Base-by-base conservation (phyloP, 2,797 vertebrate species). In the Botia almorhae region DNA sequence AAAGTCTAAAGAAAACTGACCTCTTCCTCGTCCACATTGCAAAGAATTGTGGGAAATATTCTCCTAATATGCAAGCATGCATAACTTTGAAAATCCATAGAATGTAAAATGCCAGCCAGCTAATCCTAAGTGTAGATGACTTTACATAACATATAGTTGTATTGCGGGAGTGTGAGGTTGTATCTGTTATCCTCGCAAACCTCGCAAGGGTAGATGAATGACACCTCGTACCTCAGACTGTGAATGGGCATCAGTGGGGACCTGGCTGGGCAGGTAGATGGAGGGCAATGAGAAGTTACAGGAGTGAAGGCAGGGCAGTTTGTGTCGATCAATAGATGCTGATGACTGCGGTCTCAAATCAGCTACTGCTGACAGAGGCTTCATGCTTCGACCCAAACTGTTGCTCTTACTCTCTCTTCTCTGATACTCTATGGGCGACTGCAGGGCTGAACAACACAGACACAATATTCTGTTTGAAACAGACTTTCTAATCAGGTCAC, bases 401-500 rank as follows among this genome's bases (percentile, higher is more conserved):
- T 96, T 97, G 84, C 96, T 96, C 88, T 97, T 96, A 89, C 94
- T 96, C 87, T 98, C 96, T 19, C 94, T 90, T 33, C 96, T 94
- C 90, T 97, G 96, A 92, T 98, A 98, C 87, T 97, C 96, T 61
- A 98, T 98, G 36, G 97, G 97, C 0, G 96, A 98, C 90, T 97
- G 96, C 88, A 97, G 88, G 77, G 97, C 97, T 98, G 88, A 56
- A 71, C 84, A 2, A 84, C 36, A 56, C 13, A 76, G 64, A 21
- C 36, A 39, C 11, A 61, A 14, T 21, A 11, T 58, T 14, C 4
- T 29, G 21, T 2, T 12, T 26, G 21, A 61, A 61, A 61, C 11
- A 8, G 51, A 55, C 5, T 55, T 55, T n/a, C 6, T n/a, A n/a
- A n/a, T n/a, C n/a, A n/a, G n/a, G n/a, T n/a, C n/a, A n/a, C n/a